Base-by-base conservation (phyloP, 1,140 invertebrate genomes). In the Hylaeus anthracinus region DNA sequence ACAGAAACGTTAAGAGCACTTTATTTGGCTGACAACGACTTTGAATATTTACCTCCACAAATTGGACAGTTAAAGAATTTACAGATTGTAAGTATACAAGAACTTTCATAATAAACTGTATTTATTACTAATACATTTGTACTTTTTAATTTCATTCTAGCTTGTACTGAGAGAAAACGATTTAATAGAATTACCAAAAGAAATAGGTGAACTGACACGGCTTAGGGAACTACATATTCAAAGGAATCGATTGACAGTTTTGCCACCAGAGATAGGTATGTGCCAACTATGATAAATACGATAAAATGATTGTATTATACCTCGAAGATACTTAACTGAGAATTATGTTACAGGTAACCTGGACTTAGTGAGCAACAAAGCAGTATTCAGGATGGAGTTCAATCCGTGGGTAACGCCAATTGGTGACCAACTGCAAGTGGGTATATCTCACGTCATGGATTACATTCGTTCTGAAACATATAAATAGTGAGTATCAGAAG, bases 351-450 rank as follows among this genome's bases (percentile, higher is more conserved):
- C 88, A 97, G 97, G 96, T 60, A 95, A 97, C 84, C 94, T 99
- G 72, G 99, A 99, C 93, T 94, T 99, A 78, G 95, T 97, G n/a
- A 97, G 97, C 86, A 97, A 96, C 86, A 99, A 98, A 92, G 97
- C 98, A 66, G 97, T 99, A n/a, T 96, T 99, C 88, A 96, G 98
- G 89, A 96, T 99, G 93, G 99, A 99, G 90, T 98, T 98, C 87
- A 99, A 99, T 94, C 98, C 98, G 61, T 99, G 99, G 98, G 97
- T 99, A n/a, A 96, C 96, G 39, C 98, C 98, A 8, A 99, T 99
- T 84, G 96, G 97, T 61, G 98, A 99, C 91, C 99, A 99, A 93
- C 95, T 99, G 79, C 96, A 98, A 93, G 95, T 99, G 73, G 98
- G 98, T 6, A 96, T 98, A 15, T 97, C 96, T 63, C 98, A 99